These are phyloP conservation scores for Daboia siamensis DNA, from an alignment of 2,113 vertebrate genomes.

Conservation along the genomic window DNA sequence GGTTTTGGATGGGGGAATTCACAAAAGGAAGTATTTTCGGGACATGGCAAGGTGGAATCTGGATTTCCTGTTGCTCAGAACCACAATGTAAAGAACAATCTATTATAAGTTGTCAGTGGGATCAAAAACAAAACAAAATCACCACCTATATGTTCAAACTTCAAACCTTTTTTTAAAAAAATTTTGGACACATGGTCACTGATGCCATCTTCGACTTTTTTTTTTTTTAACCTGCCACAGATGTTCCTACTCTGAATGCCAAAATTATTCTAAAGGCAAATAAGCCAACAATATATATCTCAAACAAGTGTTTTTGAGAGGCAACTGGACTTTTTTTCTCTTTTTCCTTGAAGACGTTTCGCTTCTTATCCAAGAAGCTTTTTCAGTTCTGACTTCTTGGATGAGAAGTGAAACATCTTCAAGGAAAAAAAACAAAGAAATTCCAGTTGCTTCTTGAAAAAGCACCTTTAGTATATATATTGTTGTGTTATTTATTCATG, in stretches of 20 bases:
- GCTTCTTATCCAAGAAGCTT: not conserved
- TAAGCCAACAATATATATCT: not conserved
- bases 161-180: not conserved
- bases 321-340: not conserved
- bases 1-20: slow-evolving; percentile 60
- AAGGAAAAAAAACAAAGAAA: no score
- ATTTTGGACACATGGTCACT: not conserved
- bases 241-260: not conserved
- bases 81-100: slow-evolving; percentile 28
- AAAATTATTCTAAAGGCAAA: not conserved
- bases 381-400: not conserved
- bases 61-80: not conserved
- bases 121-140: not conserved
- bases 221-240: not conserved
- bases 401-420: no score
- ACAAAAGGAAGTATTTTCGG: slow-evolving; percentile 63
- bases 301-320: not conserved
- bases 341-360: not conserved
- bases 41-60: slow-evolving; percentile 47
- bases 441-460: no score
- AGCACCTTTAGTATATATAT: not conserved
- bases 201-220: not conserved
- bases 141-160: not conserved
- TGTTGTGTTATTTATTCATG: not conserved
- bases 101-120: slow-evolving; percentile 56